Conservation (phyloP, 92 coral and sea anemone genomes). For the Porites lobata region DNA sequence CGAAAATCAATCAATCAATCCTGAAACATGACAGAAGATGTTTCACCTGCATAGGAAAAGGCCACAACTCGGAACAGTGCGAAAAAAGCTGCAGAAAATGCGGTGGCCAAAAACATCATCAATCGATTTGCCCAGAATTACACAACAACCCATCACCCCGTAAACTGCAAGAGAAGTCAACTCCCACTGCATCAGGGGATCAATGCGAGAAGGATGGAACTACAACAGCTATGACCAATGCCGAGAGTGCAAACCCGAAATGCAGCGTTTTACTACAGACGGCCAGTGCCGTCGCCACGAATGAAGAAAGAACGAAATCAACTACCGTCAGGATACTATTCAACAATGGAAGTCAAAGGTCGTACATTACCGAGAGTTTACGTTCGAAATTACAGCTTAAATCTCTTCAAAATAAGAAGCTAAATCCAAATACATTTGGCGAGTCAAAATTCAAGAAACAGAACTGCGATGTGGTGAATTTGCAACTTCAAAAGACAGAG, state of each 20-base stretch:
- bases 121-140: constrained; percentile 61
- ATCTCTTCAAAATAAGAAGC: constrained; percentile 55
- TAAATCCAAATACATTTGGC: constrained; percentile 75
- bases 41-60: constrained; percentile 11
- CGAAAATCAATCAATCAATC: background rate
- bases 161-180: background rate
- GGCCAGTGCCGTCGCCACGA: constrained; percentile 67
- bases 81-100: constrained; percentile 62
- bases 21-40: constrained; percentile 12
- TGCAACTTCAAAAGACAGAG: constrained; percentile 42
- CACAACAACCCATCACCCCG: background rate
- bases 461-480: constrained; percentile 64
- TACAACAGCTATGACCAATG: constrained; percentile 33
- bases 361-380: constrained; percentile 65
- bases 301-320: constrained; percentile 51
- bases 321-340: constrained; percentile 62
- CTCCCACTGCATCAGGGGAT: background rate
- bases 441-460: constrained; percentile 64
- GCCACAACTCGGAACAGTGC: constrained; percentile 21
- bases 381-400: constrained; percentile 59
- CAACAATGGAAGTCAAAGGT: constrained; percentile 81
- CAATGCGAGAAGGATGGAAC: constrained; percentile 8
- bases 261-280: constrained; percentile 54
- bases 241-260: constrained; percentile 23
- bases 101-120: constrained; percentile 61